Percentiles rank a stretch among this genome's conserved stretches.
Evolutionary conservation across 2,888 invertebrate genomes (phyloP).

Genomic region (Timandra comae): DNA sequence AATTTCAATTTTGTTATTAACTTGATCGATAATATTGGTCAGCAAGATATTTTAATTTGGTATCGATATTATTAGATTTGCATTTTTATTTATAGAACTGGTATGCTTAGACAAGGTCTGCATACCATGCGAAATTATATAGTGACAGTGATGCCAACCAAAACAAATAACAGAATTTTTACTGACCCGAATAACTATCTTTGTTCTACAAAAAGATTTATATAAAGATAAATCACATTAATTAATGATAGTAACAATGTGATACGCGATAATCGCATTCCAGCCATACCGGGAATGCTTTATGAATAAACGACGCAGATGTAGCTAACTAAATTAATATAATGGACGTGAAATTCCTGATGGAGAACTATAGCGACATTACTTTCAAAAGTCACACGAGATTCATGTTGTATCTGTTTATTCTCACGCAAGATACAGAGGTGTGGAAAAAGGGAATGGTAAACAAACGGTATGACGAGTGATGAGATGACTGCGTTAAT

Average conservation of each 20-base stretch:
- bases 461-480: constrained; percentile 36
- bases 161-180: constrained; percentile 34
- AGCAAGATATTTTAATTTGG: no score
- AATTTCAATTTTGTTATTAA: no score
- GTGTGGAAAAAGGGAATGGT: constrained; percentile 41
- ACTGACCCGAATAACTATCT: constrained; percentile 28
- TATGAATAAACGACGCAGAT: constrained; percentile 38
- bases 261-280: constrained; percentile 42
- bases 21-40: no score
- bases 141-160: constrained; percentile 33
- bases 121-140: constrained; percentile 39
- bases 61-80: no score
- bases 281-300: constrained; percentile 37
- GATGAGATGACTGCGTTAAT: constrained; percentile 55
- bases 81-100: no score
- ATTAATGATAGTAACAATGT: constrained; percentile 30
- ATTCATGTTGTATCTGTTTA: constrained; percentile 22
- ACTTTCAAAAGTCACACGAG: constrained; percentile 38
- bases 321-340: constrained; percentile 41
- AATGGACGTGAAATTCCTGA: constrained; percentile 50
- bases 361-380: constrained; percentile 38
- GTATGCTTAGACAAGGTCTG: constrained; percentile 26
- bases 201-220: constrained; percentile 22
- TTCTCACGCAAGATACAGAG: constrained; percentile 36
- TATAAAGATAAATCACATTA: constrained; percentile 30